A percentile compares a stretch with the other conserved stretches of the same genome.
Evolutionary conservation across 2,888 invertebrate genomes (phyloP).

Genomic region (Tiliacea aurago): DNA sequence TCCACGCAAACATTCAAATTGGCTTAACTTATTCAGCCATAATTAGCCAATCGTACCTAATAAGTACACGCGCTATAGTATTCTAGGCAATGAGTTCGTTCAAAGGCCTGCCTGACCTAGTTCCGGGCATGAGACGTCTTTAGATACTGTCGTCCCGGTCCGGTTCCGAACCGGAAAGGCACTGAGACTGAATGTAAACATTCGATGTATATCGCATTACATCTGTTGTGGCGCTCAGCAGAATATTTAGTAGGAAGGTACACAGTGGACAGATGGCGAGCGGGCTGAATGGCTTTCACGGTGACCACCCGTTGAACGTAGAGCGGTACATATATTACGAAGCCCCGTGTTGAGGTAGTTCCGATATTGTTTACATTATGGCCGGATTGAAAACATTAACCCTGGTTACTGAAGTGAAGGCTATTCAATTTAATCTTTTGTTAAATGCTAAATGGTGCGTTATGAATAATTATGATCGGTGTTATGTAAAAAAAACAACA

Average conservation of each 20-base stretch:
- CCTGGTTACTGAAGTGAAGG: not conserved
- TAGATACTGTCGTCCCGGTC: slow-evolving; percentile 48
- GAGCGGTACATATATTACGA: slow-evolving; percentile 4
- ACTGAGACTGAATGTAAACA: slow-evolving; percentile 55
- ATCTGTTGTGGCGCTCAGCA: slow-evolving; percentile 30
- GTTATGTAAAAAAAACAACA: not conserved
- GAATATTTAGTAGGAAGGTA: slow-evolving; percentile 51
- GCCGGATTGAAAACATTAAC: not conserved
- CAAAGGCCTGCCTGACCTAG: slow-evolving; percentile 63
- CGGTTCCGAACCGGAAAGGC: slow-evolving; percentile 47
- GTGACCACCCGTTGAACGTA: slow-evolving; percentile 35
- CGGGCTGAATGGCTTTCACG: slow-evolving; percentile 30
- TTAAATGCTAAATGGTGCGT: slow-evolving; percentile 1
- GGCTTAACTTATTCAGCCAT: slow-evolving; percentile 14
- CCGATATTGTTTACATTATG: slow-evolving; percentile 38
- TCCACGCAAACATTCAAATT: slow-evolving; percentile 18
- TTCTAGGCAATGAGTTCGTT: slow-evolving; percentile 46
- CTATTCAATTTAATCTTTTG: not conserved
- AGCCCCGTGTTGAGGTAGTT: slow-evolving; percentile 3
- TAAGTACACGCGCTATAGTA: slow-evolving; percentile 11
- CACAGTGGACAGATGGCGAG: slow-evolving; percentile 44
- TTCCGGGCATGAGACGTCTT: slow-evolving; percentile 51
- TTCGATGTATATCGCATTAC: slow-evolving; percentile 58
- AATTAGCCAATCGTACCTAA: slow-evolving; percentile 29
- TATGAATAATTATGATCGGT: not conserved